phyloP scores from a whole-genome alignment of 2,113 vertebrate genomes.

The Micromys minutus region DNA sequence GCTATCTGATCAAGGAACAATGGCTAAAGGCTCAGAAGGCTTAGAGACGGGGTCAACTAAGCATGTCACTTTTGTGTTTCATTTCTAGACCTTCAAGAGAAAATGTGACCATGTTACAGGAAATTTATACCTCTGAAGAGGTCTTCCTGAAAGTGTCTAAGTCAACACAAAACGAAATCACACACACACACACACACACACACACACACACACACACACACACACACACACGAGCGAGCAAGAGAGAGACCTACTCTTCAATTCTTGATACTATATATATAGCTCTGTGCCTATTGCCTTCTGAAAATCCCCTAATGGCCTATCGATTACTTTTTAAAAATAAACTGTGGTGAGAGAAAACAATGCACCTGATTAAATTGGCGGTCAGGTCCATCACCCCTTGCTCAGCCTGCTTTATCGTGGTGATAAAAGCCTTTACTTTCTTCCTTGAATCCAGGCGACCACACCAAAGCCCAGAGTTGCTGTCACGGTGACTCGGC shows the following conservation, averaged over 20 bases:
- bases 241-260: background rate
- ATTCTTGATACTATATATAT: background rate
- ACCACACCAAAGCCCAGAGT: background rate
- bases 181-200: background rate
- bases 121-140: background rate
- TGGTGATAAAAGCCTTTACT: background rate
- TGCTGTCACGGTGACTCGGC: too few species aligned
- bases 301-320: background rate
- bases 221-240: background rate
- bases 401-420: background rate
- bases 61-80: background rate
- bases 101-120: background rate
- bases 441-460: background rate
- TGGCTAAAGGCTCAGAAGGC: background rate
- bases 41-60: fast-evolving
- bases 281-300: background rate
- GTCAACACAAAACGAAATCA: background rate
- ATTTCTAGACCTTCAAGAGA: background rate
- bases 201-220: background rate
- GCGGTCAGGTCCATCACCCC: background rate
- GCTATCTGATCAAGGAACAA: background rate
- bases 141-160: background rate
- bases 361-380: background rate
- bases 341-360: background rate
- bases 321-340: constrained; percentile 35